Base-by-base conservation (phyloP, 2,113 vertebrate genomes). In the Clinocottus analis region DNA sequence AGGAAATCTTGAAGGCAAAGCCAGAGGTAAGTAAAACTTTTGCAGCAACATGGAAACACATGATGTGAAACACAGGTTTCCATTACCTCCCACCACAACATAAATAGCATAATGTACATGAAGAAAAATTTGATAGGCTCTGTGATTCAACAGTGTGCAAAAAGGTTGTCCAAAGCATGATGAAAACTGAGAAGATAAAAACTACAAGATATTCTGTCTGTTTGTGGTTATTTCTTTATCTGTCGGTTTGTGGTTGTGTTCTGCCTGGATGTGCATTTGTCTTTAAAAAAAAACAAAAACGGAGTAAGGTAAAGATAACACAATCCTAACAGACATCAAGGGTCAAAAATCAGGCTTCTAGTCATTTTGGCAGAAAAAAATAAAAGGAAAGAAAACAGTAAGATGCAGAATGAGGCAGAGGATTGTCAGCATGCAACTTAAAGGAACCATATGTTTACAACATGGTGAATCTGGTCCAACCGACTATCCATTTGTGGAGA, bases 361-460 rank as follows among this genome's bases (percentile, higher is more conserved):
- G 68, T 81, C 49, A 77, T 78, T 90, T 93, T 93, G 86, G 89
- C 80, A 79, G 89, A 59, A 55, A 23, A 16, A 39, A 71, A 17
- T 14, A n/a, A 58, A 61, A 60, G 13, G 12, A 58, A 49, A 7
- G 0, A 76, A 49, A 83, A 65, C 1, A 13, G 14, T 59, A 8
- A 77, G 51, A 62, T 13, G 43, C 66, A 72, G 43, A 37, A 78
- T 61, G 64, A 79, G 47, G 61, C 68, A 64, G 67, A 77, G 72
- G 89, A 89, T 87, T 87, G 79, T 89, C 87, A 75, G 75, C 66
- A 62, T 86, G 80, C 83, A 84, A 79, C 72, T 85, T 75, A 84
- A 89, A 84, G 31, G 49, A 77, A 68, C 47, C 16, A 16, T 14
- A 62, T 41, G 39, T 84, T 78, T 70, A 83, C 63, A 70, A 72